A percentile compares a stretch with the other conserved stretches of the same genome.
Conservation (phyloP, 37 sponge, comb jelly and placozoan species). For the Beroe ovata region DNA sequence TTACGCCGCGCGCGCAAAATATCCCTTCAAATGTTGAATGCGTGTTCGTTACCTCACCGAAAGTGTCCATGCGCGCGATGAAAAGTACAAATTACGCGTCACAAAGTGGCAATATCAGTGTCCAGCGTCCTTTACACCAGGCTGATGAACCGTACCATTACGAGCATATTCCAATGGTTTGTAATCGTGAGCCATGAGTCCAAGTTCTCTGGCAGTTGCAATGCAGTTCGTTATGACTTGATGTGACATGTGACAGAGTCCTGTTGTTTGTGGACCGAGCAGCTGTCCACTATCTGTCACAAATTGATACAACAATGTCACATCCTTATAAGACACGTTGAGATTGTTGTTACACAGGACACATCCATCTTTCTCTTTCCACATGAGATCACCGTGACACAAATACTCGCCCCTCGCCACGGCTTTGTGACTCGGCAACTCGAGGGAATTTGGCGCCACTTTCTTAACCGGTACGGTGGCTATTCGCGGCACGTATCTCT, state of each 20-base stretch:
- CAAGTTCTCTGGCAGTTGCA: slow-evolving; percentile 9
- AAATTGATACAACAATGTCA: slow-evolving; percentile 52
- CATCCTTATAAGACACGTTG: slow-evolving; percentile 50
- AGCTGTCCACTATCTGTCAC: slow-evolving; percentile 22
- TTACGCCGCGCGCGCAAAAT: slow-evolving; percentile 63
- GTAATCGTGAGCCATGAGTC: slow-evolving; percentile 58
- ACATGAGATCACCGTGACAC: slow-evolving; percentile 4
- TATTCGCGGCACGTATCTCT: slow-evolving; percentile 10
- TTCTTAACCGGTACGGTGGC: slow-evolving; percentile 31
- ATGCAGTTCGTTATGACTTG: slow-evolving; percentile 22
- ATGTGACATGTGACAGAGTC: slow-evolving; percentile 42
- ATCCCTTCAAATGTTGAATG: slow-evolving; percentile 36
- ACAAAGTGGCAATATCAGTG: slow-evolving; percentile 1
- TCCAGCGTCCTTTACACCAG: slow-evolving; percentile 33
- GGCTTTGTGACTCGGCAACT: background rate
- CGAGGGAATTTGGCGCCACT: background rate
- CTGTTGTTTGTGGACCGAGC: slow-evolving; percentile 34
- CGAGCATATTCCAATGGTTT: slow-evolving; percentile 22
- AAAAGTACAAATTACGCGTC: background rate
- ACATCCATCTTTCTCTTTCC: slow-evolving; percentile 55
- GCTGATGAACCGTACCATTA: background rate
- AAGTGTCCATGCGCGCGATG: background rate
- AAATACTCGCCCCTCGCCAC: background rate
- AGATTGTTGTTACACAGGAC: slow-evolving; percentile 44
- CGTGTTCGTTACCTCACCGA: background rate